Percentiles rank a stretch among this genome's conserved stretches.
phyloP scores from a whole-genome alignment of 2,888 invertebrate species.

The Polietes domitor region DNA sequence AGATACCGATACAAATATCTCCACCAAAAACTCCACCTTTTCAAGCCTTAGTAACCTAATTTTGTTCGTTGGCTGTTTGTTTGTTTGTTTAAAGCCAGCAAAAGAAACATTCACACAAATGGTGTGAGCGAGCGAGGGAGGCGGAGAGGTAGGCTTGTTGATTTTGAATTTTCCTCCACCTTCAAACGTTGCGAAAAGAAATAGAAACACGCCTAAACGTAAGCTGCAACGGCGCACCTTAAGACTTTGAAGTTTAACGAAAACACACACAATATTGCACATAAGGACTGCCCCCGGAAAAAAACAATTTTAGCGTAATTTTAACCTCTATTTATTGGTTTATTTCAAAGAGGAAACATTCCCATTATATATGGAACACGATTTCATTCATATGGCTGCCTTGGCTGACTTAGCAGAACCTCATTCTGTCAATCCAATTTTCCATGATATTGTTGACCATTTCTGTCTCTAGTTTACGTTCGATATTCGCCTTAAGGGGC shows the following conservation, averaged over 20 bases:
- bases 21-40: constrained; percentile 63
- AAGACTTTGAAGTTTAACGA: constrained; percentile 54
- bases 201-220: constrained; percentile 57
- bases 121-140: constrained; percentile 23
- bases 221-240: constrained; percentile 59
- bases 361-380: no score
- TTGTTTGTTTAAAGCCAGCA: constrained; percentile 15
- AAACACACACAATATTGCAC: neutral
- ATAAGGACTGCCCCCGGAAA: neutral
- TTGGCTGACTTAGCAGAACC: no score
- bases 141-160: constrained; percentile 9
- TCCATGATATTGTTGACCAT: no score
- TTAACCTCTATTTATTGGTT: no score
- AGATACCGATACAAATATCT: constrained; percentile 4
- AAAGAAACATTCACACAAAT: constrained; percentile 20
- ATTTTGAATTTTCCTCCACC: constrained; percentile 62
- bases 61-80: constrained; percentile 46
- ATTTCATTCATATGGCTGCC: no score
- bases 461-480: no score
- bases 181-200: constrained; percentile 57
- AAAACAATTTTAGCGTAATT: no score
- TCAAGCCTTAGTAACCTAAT: constrained; percentile 62
- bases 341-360: no score
- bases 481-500: no score
- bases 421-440: no score